Conservation (phyloP, 2,797 vertebrate genomes). For the Jordanella pulchra region DNA sequence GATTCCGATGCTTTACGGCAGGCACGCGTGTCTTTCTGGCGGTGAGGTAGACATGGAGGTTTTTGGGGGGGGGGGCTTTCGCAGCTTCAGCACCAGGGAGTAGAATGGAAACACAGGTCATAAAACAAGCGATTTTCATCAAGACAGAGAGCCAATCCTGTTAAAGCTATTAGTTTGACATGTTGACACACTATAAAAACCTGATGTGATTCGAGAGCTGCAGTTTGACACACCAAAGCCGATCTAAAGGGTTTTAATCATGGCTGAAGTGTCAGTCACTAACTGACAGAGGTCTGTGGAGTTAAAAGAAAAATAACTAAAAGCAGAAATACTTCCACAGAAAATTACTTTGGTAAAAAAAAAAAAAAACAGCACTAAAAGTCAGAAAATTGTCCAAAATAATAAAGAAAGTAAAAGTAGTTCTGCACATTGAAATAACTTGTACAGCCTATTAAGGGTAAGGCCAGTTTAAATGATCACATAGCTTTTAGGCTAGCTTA, state of each 20-base stretch:
- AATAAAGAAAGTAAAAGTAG: no score
- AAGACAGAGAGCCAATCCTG: constrained; percentile 49
- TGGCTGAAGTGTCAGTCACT: constrained; percentile 26
- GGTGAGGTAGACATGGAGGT: constrained; percentile 16
- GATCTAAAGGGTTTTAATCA: constrained; percentile 29
- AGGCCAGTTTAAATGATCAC: no score
- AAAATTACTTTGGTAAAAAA: no score
- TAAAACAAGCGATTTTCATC: constrained; percentile 61
- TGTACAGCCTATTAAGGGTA: no score
- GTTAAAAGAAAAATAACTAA: no score
- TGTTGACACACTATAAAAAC: constrained; percentile 41
- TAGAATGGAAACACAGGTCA: constrained; percentile 17
- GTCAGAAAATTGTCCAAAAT: no score
- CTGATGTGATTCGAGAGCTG: constrained; percentile 27
- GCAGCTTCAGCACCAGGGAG: constrained; percentile 28
- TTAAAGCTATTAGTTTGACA: constrained; percentile 40
- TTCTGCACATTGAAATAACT: no score
- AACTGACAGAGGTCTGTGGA: not conserved
- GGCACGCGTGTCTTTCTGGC: constrained; percentile 6
- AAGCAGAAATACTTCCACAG: no score
- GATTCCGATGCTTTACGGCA: constrained; percentile 88
- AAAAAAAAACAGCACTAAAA: no score
- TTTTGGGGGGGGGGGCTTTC: constrained; percentile 41
- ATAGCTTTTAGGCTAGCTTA: no score
- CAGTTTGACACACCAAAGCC: constrained; percentile 33